These are phyloP conservation scores for Odontothrips loti DNA, from an alignment of 2,888 invertebrate genomes.

Conservation along the genomic window DNA sequence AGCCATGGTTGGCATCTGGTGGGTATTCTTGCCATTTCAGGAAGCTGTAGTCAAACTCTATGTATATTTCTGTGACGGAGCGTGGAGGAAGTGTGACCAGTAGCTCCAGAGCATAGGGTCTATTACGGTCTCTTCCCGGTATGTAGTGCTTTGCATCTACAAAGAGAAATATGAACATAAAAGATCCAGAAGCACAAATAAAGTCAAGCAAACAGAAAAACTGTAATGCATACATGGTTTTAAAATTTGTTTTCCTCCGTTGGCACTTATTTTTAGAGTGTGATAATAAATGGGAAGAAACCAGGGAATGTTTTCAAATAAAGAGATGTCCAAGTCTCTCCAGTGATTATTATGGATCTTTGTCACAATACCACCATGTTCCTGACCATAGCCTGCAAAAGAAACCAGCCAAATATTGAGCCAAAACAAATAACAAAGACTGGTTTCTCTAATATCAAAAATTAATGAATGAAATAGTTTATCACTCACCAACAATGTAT, in stretches of 20 bases:
- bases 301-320: slow-evolving; percentile 90
- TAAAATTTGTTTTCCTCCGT: slow-evolving; percentile 52
- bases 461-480: background rate
- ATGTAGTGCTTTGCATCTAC: slow-evolving; percentile 50
- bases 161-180: slow-evolving; percentile 41
- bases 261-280: slow-evolving; percentile 64
- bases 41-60: slow-evolving; percentile 93
- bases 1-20: slow-evolving; percentile 98
- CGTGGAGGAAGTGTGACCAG: slow-evolving; percentile 72
- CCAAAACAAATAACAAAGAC: background rate
- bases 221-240: slow-evolving; percentile 48
- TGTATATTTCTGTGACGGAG: slow-evolving; percentile 73
- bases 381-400: slow-evolving; percentile 76
- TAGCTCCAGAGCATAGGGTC: slow-evolving; percentile 84
- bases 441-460: background rate
- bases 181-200: slow-evolving; percentile 25
- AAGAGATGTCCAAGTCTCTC: slow-evolving; percentile 67
- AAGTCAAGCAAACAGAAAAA: slow-evolving; percentile 1
- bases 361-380: slow-evolving; percentile 82
- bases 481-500: slow-evolving; percentile 54
- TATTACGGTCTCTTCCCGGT: slow-evolving; percentile 78
- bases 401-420: slow-evolving; percentile 22
- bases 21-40: slow-evolving; percentile 99
- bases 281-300: slow-evolving; percentile 85
- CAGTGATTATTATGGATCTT: slow-evolving; percentile 78